Evolutionary conservation across 2,797 vertebrate species (phyloP).

Genomic region (Scolopax bukidnonensis): DNA sequence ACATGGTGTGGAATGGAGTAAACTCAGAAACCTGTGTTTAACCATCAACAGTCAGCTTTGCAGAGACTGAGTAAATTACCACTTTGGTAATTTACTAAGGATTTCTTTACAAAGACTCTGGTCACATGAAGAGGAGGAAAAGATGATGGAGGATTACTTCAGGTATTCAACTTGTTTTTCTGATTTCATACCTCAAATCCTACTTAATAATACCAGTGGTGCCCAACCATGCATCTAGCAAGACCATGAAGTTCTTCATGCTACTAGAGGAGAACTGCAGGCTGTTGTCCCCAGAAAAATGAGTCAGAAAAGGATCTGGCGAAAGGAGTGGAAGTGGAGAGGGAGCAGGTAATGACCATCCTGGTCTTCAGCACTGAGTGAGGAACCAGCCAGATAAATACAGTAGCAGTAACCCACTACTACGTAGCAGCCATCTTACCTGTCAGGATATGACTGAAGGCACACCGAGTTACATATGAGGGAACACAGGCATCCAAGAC

Average conservation of each 20-base stretch:
- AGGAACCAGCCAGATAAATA: neutral
- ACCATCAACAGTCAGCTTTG: neutral
- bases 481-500: neutral
- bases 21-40: neutral
- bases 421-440: neutral
- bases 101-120: neutral
- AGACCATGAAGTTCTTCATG: neutral
- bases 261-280: neutral
- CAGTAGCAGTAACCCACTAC: neutral
- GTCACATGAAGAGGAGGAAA: neutral
- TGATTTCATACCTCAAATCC: neutral
- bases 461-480: rapidly evolving
- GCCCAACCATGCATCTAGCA: neutral
- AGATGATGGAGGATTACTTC: neutral
- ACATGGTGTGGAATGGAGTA: neutral
- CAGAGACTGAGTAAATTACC: neutral
- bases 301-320: neutral
- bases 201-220: neutral
- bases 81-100: neutral
- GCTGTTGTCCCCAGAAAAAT: neutral
- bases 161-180: neutral
- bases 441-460: neutral
- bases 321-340: neutral
- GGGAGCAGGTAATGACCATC: neutral
- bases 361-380: neutral